Conservation (phyloP, 2,797 vertebrate genomes). For the Balearica regulorum region DNA sequence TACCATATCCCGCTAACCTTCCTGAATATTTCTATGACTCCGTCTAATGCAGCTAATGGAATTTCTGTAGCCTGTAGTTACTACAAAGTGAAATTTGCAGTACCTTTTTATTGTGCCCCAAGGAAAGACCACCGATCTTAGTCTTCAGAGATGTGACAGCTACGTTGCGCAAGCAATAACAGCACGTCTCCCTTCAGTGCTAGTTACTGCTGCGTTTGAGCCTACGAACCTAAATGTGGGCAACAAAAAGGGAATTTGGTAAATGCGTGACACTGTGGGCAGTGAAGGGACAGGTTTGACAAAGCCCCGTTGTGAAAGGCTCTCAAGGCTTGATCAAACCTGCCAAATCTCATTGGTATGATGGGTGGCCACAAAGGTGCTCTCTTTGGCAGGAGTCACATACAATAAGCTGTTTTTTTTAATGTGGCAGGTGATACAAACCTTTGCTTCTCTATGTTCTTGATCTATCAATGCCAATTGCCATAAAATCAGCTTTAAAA, state of each 20-base stretch:
- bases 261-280: slow-evolving; percentile 29
- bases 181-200: slow-evolving; percentile 22
- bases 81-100: slow-evolving; percentile 73
- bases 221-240: slow-evolving; percentile 61
- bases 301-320: slow-evolving; percentile 77
- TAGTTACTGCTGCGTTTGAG: slow-evolving; percentile 69
- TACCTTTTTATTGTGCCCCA: slow-evolving; percentile 64
- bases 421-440: slow-evolving; percentile 72
- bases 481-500: slow-evolving; percentile 48
- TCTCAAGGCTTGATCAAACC: slow-evolving; percentile 77
- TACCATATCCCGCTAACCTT: slow-evolving; percentile 67
- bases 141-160: slow-evolving; percentile 37
- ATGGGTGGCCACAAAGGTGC: slow-evolving; percentile 83
- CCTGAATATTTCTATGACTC: slow-evolving; percentile 65
- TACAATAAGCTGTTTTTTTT: slow-evolving; percentile 80
- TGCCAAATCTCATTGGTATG: slow-evolving; percentile 82
- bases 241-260: slow-evolving; percentile 22
- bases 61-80: slow-evolving; percentile 70
- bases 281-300: slow-evolving; percentile 63
- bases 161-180: not conserved
- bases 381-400: slow-evolving; percentile 83
- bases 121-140: slow-evolving; percentile 51
- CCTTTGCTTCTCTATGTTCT: slow-evolving; percentile 37
- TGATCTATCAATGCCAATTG: slow-evolving; percentile 15
- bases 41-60: slow-evolving; percentile 72